These are phyloP conservation scores for Eulemur mongoz DNA, from an alignment of 2,797 vertebrate species.

Conservation along the genomic window DNA sequence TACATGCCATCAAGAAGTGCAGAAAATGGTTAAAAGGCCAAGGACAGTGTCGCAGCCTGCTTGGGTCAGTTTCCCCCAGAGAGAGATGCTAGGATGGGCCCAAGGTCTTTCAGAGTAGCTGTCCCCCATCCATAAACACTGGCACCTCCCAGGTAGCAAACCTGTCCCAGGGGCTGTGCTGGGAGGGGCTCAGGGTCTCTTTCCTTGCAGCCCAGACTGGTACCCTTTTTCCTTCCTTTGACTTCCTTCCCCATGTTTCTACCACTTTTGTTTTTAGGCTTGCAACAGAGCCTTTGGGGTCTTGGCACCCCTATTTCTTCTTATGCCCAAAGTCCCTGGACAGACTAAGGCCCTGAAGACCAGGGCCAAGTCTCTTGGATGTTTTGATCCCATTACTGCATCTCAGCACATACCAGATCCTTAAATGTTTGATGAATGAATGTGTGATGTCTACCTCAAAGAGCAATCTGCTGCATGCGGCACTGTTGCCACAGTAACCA, in stretches of 20 bases:
- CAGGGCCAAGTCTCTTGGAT: neutral
- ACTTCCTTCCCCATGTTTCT: neutral
- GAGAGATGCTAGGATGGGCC: no score
- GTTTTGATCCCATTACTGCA: neutral
- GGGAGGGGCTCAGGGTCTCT: neutral
- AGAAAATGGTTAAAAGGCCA: neutral
- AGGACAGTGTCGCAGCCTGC: no score
- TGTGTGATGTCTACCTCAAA: neutral
- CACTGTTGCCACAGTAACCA: neutral
- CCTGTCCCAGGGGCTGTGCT: neutral
- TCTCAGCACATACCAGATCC: neutral
- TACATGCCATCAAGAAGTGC: neutral
- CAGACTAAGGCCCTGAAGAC: neutral
- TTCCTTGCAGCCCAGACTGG: neutral
- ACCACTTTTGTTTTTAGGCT: neutral
- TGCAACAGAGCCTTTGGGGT: neutral
- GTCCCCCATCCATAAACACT: neutral
- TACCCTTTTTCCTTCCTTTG: neutral
- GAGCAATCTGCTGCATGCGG: neutral
- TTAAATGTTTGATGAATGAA: slow-evolving; percentile 40
- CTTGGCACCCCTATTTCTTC: neutral
- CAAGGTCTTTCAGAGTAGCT: neutral
- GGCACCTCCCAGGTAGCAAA: neutral
- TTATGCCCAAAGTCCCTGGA: neutral
- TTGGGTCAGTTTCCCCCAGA: neutral